Evolutionary conservation across 2,888 invertebrate genomes (phyloP).

Genomic region (Leucophenga montana): DNA sequence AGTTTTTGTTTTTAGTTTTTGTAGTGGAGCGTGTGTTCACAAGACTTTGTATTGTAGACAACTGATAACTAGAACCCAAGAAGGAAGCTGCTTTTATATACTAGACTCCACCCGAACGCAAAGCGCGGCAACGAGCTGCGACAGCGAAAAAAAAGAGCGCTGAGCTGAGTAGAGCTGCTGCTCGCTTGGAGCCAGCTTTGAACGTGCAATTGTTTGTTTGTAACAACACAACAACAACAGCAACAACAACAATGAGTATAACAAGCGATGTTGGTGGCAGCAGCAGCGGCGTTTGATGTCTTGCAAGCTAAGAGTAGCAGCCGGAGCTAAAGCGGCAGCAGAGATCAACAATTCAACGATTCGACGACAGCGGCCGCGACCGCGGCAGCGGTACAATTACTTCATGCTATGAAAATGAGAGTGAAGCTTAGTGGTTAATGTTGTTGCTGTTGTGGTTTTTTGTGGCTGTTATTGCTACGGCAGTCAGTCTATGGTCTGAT

Average conservation of each 20-base stretch:
- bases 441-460: slow-evolving; percentile 33
- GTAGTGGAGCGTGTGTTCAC: slow-evolving; percentile 56
- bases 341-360: slow-evolving; percentile 13
- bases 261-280: slow-evolving; percentile 43
- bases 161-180: slow-evolving; percentile 34
- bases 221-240: slow-evolving; percentile 26
- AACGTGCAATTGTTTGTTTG: slow-evolving; percentile 32
- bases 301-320: slow-evolving; percentile 55
- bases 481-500: slow-evolving; percentile 40
- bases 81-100: slow-evolving; percentile 73
- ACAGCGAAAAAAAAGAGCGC: slow-evolving; percentile 39
- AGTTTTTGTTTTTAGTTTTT: slow-evolving; percentile 42
- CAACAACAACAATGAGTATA: slow-evolving; percentile 33
- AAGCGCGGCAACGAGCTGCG: slow-evolving; percentile 22
- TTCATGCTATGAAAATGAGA: slow-evolving; percentile 56
- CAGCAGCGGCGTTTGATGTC: slow-evolving; percentile 12
- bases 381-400: slow-evolving; percentile 45
- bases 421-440: slow-evolving; percentile 57
- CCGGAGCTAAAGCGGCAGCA: slow-evolving; percentile 27
- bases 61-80: slow-evolving; percentile 74
- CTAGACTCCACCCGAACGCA: slow-evolving; percentile 71
- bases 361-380: slow-evolving; percentile 23
- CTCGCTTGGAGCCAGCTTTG: not conserved
- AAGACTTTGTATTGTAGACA: slow-evolving; percentile 71
- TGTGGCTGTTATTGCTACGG: too few relatives aligned